Evolutionary conservation across 2,888 invertebrate species (phyloP).

Genomic region (Parelbella ahira): DNA sequence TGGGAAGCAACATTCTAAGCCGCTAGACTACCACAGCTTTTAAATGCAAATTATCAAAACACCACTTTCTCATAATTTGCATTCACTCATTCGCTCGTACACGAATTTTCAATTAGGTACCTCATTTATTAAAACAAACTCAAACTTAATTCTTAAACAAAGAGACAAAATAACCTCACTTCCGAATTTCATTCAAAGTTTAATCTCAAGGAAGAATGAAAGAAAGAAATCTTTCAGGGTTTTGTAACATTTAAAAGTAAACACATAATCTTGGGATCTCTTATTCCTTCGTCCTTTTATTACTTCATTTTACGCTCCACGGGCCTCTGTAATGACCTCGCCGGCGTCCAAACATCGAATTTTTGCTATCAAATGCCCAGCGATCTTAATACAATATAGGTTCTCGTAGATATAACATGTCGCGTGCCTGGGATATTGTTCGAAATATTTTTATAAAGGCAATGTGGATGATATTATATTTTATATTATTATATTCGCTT

Average conservation of each 20-base stretch:
- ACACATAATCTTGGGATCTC: constrained; percentile 38
- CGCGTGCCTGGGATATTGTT: background rate
- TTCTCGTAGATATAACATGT: constrained; percentile 9
- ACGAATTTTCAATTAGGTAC: too few species aligned
- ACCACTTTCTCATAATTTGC: too few species aligned
- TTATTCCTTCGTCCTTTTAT: constrained; percentile 37
- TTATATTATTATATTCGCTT: too few species aligned
- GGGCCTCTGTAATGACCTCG: constrained; percentile 37
- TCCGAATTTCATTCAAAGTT: constrained; percentile 11
- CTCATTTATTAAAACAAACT: too few species aligned
- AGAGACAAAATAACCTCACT: too few species aligned
- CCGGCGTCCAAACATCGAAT: constrained; percentile 29
- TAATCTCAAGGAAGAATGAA: constrained; percentile 6
- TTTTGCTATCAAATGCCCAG: constrained; percentile 28
- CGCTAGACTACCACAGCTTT: too few species aligned
- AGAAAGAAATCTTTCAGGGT: constrained; percentile 13
- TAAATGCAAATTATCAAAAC: too few species aligned
- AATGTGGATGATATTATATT: background rate
- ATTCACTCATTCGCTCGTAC: too few species aligned
- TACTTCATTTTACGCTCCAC: constrained; percentile 44
- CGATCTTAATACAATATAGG: constrained; percentile 25
- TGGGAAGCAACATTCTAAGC: too few species aligned
- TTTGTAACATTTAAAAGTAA: constrained; percentile 36
- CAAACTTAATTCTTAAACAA: too few species aligned
- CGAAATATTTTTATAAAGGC: background rate